Evolutionary conservation across 2,797 vertebrate species (phyloP).

Genomic region (Podarcis siculus): DNA sequence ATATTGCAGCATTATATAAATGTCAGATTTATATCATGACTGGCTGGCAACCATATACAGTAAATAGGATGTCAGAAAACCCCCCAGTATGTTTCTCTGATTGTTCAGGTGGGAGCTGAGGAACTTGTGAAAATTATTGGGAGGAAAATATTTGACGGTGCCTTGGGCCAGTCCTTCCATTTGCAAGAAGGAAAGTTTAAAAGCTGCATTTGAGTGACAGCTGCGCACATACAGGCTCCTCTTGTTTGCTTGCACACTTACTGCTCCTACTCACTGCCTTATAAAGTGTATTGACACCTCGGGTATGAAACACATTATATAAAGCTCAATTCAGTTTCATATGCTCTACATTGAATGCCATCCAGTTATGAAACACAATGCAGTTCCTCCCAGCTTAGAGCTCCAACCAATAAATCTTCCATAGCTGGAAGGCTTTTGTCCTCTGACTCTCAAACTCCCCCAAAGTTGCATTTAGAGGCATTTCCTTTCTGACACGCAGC

Average conservation of each 20-base stretch:
- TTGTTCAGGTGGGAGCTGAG: neutral
- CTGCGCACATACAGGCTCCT: neutral
- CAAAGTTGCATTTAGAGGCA: neutral
- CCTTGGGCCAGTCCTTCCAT: conserved; percentile 14
- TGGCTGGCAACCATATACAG: neutral
- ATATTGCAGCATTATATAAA: neutral
- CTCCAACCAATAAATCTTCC: conserved; percentile 2
- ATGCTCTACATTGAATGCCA: neutral
- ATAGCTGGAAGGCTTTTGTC: conserved; percentile 19
- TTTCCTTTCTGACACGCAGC: neutral
- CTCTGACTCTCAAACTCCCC: neutral
- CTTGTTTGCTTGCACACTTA: conserved; percentile 10
- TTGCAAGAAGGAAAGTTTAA: neutral
- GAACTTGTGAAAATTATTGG: conserved; percentile 1
- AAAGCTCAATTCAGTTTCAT: conserved; percentile 34
- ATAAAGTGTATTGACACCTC: conserved; percentile 25
- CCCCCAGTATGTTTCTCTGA: neutral
- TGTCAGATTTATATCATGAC: neutral
- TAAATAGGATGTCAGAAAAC: neutral
- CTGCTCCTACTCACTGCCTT: conserved; percentile 35
- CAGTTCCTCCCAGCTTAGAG: neutral
- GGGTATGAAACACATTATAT: conserved; percentile 14
- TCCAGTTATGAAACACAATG: conserved; percentile 31
- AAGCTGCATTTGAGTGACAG: conserved; percentile 4
- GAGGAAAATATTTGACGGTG: neutral